A percentile compares a stretch with the other conserved stretches of the same genome.
Conservation (phyloP, 2,888 invertebrate genomes). For the Parascotia fuliginaria region DNA sequence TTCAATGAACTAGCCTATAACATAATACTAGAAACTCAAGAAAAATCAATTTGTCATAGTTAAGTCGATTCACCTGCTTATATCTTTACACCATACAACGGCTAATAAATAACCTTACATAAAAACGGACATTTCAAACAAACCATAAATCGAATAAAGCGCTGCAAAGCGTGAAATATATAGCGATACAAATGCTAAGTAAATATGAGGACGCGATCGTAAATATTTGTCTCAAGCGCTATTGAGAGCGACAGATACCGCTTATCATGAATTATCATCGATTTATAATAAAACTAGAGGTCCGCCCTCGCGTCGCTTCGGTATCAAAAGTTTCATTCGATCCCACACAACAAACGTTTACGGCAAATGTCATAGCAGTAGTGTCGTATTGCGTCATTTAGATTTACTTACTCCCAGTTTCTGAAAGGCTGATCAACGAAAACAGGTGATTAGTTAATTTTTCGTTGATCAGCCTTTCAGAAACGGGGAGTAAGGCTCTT, state of each 20-base stretch:
- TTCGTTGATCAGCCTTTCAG: too few relatives aligned
- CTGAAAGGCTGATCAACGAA: too few relatives aligned
- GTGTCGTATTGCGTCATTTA: too few relatives aligned
- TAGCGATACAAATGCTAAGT: constrained; percentile 4
- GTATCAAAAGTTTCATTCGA: too few relatives aligned
- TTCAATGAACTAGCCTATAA: too few relatives aligned
- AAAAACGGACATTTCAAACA: constrained; percentile 20
- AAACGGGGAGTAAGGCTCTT: too few relatives aligned
- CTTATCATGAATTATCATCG: constrained; percentile 65
- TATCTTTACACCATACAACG: not conserved
- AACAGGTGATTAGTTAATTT: too few relatives aligned
- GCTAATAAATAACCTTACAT: constrained; percentile 1
- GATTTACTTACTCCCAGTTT: too few relatives aligned
- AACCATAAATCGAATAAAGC: constrained; percentile 26
- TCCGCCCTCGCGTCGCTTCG: too few relatives aligned
- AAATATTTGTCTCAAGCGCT: constrained; percentile 40
- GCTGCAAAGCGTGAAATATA: constrained; percentile 13
- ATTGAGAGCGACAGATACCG: constrained; percentile 49
- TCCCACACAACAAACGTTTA: too few relatives aligned
- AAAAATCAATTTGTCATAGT: not conserved
- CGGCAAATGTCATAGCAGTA: too few relatives aligned
- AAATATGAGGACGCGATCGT: constrained; percentile 16
- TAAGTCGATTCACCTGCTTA: constrained; percentile 1
- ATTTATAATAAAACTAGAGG: constrained; percentile 8
- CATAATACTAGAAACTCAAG: too few relatives aligned